These are phyloP conservation scores for Camponotus pennsylvanicus DNA, from an alignment of 1,140 invertebrate genomes.

Conservation along the genomic window DNA sequence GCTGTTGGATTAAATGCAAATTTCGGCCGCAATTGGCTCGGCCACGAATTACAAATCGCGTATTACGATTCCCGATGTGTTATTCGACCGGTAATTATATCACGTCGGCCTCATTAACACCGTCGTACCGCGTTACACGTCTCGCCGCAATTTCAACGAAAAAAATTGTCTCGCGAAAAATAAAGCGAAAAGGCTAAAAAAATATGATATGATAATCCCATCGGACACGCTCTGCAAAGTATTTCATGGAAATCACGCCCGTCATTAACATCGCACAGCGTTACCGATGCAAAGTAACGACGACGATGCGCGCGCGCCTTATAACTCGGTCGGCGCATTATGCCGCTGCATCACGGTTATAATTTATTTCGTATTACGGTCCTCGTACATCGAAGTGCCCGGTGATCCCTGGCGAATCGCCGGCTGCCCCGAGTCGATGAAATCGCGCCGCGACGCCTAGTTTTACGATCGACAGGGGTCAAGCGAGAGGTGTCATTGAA, in stretches of 20 bases:
- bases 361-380: conserved; percentile 61
- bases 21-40: conserved; percentile 55
- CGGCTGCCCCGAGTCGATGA: conserved; percentile 19
- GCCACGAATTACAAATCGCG: conserved; percentile 61
- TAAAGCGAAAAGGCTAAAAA: neutral
- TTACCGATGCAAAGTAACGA: neutral
- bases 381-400: conserved; percentile 52
- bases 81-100: conserved; percentile 57
- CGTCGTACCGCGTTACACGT: conserved; percentile 5
- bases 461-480: conserved; percentile 50
- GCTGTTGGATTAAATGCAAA: conserved; percentile 61
- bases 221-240: conserved; percentile 4
- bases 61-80: conserved; percentile 60
- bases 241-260: neutral
- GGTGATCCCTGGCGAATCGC: conserved; percentile 16
- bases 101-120: conserved; percentile 33
- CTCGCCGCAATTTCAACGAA: conserved; percentile 8
- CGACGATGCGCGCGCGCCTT: conserved; percentile 19
- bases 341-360: conserved; percentile 48
- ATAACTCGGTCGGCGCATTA: conserved; percentile 33
- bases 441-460: conserved; percentile 24
- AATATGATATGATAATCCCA: neutral
- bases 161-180: neutral
- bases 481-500: conserved; percentile 37
- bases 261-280: conserved; percentile 27